Evolutionary conservation across 2,797 vertebrate genomes (phyloP).

Genomic region (Chiloscyllium punctatum): DNA sequence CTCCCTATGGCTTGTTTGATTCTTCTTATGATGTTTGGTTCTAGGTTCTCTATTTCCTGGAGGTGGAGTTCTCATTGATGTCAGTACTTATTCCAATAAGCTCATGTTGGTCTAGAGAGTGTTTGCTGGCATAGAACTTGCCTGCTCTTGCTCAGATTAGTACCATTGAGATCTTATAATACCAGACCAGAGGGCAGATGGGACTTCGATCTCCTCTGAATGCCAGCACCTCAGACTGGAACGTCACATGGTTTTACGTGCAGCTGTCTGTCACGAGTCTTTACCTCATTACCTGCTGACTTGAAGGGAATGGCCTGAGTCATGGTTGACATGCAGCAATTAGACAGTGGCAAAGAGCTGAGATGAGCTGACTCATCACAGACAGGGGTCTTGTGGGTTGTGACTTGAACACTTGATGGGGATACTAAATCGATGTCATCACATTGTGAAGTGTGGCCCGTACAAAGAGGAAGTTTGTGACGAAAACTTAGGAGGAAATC

Average conservation of each 20-base stretch:
- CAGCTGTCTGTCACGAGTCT: background rate
- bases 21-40: too few relatives aligned
- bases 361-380: background rate
- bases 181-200: background rate
- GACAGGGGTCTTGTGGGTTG: background rate
- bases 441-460: background rate
- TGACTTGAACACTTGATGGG: too few relatives aligned
- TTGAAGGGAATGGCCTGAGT: background rate
- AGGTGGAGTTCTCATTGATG: background rate
- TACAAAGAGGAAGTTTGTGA: background rate
- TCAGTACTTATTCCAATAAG: background rate
- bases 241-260: background rate
- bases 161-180: background rate
- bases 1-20: too few relatives aligned
- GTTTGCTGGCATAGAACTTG: background rate
- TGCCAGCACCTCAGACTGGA: background rate
- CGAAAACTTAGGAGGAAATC: background rate
- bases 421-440: background rate
- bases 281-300: background rate
- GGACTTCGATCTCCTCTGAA: background rate
- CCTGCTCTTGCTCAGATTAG: too few relatives aligned
- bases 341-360: background rate
- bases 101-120: background rate
- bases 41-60: too few relatives aligned
- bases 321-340: background rate